Evolutionary conservation across 2,113 vertebrate genomes (phyloP).

Genomic region (Coryphaenoides rupestris): DNA sequence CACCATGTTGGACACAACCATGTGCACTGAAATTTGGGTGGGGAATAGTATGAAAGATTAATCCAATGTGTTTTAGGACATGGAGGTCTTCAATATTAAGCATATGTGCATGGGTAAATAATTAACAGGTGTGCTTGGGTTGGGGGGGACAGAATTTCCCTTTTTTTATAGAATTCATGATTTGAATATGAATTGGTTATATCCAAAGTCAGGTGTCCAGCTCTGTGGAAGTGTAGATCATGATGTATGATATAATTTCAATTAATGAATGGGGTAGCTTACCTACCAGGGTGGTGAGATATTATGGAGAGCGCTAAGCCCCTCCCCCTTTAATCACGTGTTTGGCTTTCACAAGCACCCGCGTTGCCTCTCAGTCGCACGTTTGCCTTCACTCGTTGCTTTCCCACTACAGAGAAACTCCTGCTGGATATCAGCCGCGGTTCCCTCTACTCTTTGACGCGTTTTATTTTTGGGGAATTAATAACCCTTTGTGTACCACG

Average conservation of each 20-base stretch:
- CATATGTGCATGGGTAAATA: constrained; percentile 47
- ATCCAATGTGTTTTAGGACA: constrained; percentile 15
- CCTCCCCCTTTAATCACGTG: constrained; percentile 72
- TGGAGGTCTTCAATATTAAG: constrained; percentile 30
- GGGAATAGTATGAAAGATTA: not conserved
- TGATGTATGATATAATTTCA: not conserved
- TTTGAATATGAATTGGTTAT: too few species aligned
- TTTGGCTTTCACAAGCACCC: constrained; percentile 26
- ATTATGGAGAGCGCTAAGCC: constrained; percentile 50
- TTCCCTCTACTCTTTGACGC: not conserved
- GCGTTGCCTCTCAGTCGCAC: constrained; percentile 43
- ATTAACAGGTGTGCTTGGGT: constrained; percentile 32
- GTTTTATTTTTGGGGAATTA: not conserved
- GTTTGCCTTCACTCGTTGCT: constrained; percentile 31
- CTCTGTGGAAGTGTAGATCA: too few species aligned
- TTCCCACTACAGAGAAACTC: not conserved
- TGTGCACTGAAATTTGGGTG: too few species aligned
- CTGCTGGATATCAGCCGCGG: not conserved
- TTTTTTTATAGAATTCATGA: too few species aligned
- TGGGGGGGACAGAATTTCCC: not conserved
- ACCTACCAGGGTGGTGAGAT: constrained; percentile 47
- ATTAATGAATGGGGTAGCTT: constrained; percentile 59
- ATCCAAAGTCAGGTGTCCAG: too few species aligned
- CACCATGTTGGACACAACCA: too few species aligned
- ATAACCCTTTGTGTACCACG: not conserved